Evolutionary conservation across 2,797 vertebrate genomes (phyloP).

Genomic region (Pelobates cultripes): DNA sequence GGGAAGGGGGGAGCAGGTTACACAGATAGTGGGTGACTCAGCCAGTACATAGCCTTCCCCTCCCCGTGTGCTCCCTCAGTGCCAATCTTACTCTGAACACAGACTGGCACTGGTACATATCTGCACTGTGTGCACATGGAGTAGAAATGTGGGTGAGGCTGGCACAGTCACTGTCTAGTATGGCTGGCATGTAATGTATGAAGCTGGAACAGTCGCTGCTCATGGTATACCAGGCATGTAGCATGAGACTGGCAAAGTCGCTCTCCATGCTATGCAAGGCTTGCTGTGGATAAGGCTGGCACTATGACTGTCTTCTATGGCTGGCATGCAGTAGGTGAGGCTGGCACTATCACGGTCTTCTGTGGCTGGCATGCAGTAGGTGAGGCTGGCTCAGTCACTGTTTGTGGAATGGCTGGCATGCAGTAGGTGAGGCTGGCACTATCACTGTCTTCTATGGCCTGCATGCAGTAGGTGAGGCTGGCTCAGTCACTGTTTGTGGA

Average conservation of each 20-base stretch:
- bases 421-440: neutral
- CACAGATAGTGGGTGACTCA: slow-evolving; percentile 12
- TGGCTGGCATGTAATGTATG: neutral
- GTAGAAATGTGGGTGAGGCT: neutral
- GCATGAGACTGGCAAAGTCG: neutral
- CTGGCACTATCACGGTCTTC: neutral
- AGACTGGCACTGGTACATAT: neutral
- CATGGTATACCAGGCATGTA: neutral
- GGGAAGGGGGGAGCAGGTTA: neutral
- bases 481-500: too few species aligned
- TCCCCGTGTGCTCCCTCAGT: too few species aligned
- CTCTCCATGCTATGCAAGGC: neutral
- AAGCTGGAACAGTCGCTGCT: neutral
- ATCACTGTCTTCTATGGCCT: neutral
- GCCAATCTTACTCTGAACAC: neutral
- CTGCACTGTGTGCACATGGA: neutral
- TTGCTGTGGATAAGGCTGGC: neutral
- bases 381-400: neutral
- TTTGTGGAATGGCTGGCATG: neutral
- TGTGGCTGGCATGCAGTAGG: neutral
- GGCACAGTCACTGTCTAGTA: neutral
- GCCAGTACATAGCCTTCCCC: neutral
- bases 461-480: neutral
- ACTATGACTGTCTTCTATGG: neutral
- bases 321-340: neutral